Conservation (phyloP, 2,797 vertebrate genomes). For the Sebastes flavidus region DNA sequence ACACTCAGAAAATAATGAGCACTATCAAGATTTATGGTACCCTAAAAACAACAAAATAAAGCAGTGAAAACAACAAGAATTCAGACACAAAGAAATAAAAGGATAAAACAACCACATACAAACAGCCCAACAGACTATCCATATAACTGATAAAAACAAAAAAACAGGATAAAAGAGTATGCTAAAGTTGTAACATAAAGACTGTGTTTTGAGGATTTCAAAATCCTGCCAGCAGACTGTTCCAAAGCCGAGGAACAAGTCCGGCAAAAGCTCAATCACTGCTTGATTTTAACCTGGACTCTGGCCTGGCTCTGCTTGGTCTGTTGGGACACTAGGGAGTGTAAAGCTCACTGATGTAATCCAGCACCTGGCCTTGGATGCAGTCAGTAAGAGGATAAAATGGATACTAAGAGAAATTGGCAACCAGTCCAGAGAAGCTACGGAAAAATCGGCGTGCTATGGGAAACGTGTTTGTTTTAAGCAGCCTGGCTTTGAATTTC, state of each 20-base stretch:
- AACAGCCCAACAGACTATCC: not conserved
- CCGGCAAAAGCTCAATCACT: not conserved
- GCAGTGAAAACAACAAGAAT: not conserved
- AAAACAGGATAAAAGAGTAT: not conserved
- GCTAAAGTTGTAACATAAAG: not conserved
- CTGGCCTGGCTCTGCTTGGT: conserved; percentile 4
- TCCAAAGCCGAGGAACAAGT: conserved; percentile 1
- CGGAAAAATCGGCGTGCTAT: not conserved
- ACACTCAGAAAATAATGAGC: not conserved
- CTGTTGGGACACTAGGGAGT: conserved; percentile 17
- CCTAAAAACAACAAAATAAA: not conserved
- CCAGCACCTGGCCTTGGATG: conserved; percentile 26
- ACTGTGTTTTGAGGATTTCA: not conserved
- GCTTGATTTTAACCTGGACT: conserved; percentile 15
- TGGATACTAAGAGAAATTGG: conserved; percentile 15
- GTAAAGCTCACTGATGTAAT: conserved; percentile 26
- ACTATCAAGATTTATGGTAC: not conserved
- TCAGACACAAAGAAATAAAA: not conserved
- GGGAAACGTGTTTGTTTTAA: conserved; percentile 7
- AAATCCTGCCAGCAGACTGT: not conserved
- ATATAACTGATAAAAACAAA: not conserved
- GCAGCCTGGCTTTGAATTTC: not conserved
- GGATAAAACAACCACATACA: not conserved
- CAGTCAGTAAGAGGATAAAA: conserved; percentile 2
- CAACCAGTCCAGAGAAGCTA: not conserved